Evolutionary conservation across 2,113 vertebrate genomes (phyloP), one percentile per base, ranked within the genome.

Genomic region (Lophotis ruficrista): DNA sequence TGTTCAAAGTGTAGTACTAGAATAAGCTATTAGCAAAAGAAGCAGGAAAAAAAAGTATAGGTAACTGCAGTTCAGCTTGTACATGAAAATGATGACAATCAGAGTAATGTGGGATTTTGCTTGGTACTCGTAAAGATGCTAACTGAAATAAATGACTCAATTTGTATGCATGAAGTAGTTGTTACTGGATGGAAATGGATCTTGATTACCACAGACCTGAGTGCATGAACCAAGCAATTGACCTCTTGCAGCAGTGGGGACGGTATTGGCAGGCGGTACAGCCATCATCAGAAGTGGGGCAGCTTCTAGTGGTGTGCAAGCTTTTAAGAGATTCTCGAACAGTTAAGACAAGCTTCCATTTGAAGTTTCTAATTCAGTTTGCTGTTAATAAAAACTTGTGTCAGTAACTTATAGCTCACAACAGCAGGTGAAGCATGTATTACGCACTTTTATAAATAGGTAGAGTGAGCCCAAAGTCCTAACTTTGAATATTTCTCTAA

Each of bases 381-480:
- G 8, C 23, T 23, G 12, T 56, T 43, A 27, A 72, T 30, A 37
- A 35, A 35, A 70, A 38, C 21, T 38, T 22, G 3, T 8, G 2
- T 24, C 2, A 0, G 12, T 30, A 45, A 13, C 27, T 12, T 18
- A 10, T 0, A 38, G 62, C 31, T 92, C 23, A 23, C 8, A 80
- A 24, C 23, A 60, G 45, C 45, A 50, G 30, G 13, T 70, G 27
- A 81, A 35, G 16, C 12, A 18, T 43, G 3, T 33, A 23, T 71
- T 78, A 37, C 1, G 2, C 4, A 6, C 13, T 24, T 68, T 3
- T 19, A 6, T 3, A 13, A 65, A 16, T 2, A 50, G 14, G 7
- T 12, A 14, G 37, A 47, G 13, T 22, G 31, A 87, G 10, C 23
- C 9, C 7, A 4, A 43, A 70, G 18, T 12, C n/a, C 6, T 25